Evolutionary conservation across 2,888 invertebrate species (phyloP), one percentile per base, ranked within the genome.

Genomic region (Heliconius erato): DNA sequence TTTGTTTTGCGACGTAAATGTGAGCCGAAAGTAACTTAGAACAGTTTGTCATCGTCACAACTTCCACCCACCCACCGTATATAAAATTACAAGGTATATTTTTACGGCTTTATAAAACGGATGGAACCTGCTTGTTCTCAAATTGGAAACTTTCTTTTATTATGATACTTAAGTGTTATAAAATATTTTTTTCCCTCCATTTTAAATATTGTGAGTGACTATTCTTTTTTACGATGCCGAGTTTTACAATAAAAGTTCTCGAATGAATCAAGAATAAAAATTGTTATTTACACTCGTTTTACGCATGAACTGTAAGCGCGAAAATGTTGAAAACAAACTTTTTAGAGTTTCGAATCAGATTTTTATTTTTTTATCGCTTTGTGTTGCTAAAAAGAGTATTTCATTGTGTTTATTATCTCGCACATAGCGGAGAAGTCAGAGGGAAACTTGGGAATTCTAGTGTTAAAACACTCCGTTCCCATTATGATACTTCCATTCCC

Each of bases 41-140:
- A 81, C 86, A 84, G 84, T 88, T 87, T 87, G 86, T 88, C 88
- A 87, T 86, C 85, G 84, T 87, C 87, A 85, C 72, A 85, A 84
- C 81, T 86, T 87, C 82, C 1, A 83, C 79, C 84, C 81, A 79
- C 80, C 77, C 81, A 79, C 80, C 77, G 78, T 84, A 69, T 82
- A 82, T 32, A 81, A 84, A 85, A 84, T 85, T 85, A 81, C 80
- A 68, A 71, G 83, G 79, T 82, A 82, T 85, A 84, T 84, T 54
- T 85, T 87, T 83, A 85, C 81, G 83, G 74, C 84, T 83, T 84
- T 83, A 82, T 84, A 82, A 80, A 85, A 82, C 68, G 77, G 72
- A 85, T 65, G 68, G 74, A 67, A 74, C 77, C 74, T 16, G 65
- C 79, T 83, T 83, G 78, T 84, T 85, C 72, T 80, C 76, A 82